Evolutionary conservation across 2,797 vertebrate genomes (phyloP), one percentile per base, ranked within the genome.

Genomic region (Hybognathus amarus): DNA sequence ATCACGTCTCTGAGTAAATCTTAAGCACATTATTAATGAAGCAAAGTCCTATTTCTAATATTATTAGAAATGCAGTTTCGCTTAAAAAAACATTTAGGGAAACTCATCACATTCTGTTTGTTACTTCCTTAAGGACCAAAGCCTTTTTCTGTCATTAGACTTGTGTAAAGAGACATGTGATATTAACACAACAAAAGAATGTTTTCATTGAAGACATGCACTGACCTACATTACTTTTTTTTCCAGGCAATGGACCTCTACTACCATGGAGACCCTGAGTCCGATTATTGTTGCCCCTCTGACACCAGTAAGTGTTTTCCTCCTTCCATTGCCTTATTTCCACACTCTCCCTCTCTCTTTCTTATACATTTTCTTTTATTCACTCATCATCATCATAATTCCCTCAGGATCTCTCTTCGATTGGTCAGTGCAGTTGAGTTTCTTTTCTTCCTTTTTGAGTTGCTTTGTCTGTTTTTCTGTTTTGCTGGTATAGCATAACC

Each of bases 241-340:
- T 87, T 76, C 20, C 82, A 96, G 95, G 95, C 94, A 1, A 94
- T 95, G 94, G 94, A 96, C 89, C 89, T 95, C 78, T 95, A 94
- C 90, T 94, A 95, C 90, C 94, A 95, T 87, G 94, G 90, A 87
- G 93, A 95, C 85, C 92, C 93, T 82, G 94, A 94, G 77, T 90
- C 90, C 69, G 94, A 95, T 89, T 95, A 93, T 90, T 91, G 94
- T 90, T 95, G 94, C 90, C 90, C 91, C 36, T 89, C 90, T 12
- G 93, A 95, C 87, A 92, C 91, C 92, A 90, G 95, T 95, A 92
- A 94, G 94, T 91, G 64, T 52, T 30, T 50, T 78, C 30, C 52
- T 63, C 50, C n/a, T 61, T 74, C 59, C 12, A 68, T 67, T 27
- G 4, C 47, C 15, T 42, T n/a, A 59, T 71, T 59, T 61, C 7